Conservation (phyloP, 2,113 vertebrate species). For the Motacilla tschutschensis region DNA sequence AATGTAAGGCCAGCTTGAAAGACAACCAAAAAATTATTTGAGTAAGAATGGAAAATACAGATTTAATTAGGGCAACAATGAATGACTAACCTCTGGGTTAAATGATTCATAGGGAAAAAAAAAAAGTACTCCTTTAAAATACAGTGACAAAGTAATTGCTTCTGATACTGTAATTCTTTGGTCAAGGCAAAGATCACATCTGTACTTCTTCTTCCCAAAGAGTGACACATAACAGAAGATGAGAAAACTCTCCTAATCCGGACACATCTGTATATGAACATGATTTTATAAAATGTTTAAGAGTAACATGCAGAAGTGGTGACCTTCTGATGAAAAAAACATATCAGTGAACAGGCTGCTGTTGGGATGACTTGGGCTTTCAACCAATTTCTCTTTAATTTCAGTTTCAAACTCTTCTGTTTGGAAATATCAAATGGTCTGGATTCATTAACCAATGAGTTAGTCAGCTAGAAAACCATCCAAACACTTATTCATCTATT, state of each 20-base stretch:
- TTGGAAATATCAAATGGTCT: conserved; percentile 23
- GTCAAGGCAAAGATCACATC: not conserved
- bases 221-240: not conserved
- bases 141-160: not conserved
- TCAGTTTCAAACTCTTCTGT: conserved; percentile 24
- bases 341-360: not conserved
- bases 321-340: not conserved
- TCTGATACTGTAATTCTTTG: not conserved
- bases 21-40: not conserved
- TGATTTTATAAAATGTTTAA: not conserved
- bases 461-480: not conserved
- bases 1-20: not conserved
- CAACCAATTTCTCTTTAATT: not conserved
- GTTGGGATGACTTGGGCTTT: not conserved
- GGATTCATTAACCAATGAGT: not conserved
- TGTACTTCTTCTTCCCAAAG: not conserved
- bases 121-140: not conserved
- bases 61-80: not conserved
- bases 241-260: not conserved
- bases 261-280: not conserved
- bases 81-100: not conserved
- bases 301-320: not conserved
- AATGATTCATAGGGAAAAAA: not conserved
- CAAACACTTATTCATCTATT: conserved; percentile 29
- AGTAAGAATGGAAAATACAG: not conserved